These are phyloP conservation scores for Lymantria monacha DNA, from an alignment of 2,888 invertebrate genomes.

Conservation along the genomic window DNA sequence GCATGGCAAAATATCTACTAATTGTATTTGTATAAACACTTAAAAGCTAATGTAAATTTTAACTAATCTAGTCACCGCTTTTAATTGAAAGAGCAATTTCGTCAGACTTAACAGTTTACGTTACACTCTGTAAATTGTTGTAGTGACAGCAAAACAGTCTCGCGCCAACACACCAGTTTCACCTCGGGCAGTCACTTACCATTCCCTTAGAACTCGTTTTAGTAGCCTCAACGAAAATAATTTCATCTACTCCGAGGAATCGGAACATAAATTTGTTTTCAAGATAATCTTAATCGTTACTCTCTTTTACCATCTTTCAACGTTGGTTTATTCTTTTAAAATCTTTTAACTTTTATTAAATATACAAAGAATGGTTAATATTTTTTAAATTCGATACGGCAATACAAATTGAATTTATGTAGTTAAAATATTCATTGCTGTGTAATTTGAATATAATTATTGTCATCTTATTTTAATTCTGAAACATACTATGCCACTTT, in stretches of 20 bases:
- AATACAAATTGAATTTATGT: not conserved
- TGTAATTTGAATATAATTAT: no score
- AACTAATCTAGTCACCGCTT: no score
- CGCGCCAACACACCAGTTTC: constrained; percentile 54
- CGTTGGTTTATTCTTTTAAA: constrained; percentile 47
- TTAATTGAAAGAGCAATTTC: no score
- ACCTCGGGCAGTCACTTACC: constrained; percentile 51
- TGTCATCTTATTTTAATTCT: no score
- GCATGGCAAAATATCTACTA: no score
- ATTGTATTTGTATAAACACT: no score
- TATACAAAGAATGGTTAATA: constrained; percentile 40
- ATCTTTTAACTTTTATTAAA: constrained; percentile 50
- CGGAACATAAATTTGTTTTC: constrained; percentile 72
- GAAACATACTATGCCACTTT: no score
- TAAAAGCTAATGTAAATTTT: no score
- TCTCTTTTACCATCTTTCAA: constrained; percentile 59
- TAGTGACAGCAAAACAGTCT: constrained; percentile 49
- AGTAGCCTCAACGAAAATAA: no score
- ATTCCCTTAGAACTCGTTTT: constrained; percentile 51
- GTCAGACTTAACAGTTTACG: no score
- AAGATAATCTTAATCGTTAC: constrained; percentile 68
- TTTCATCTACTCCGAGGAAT: constrained; percentile 54
- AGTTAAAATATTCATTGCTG: no score
- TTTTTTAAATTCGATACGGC: not conserved
- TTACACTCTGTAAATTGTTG: constrained; percentile 6